Percentiles rank a stretch among this genome's conserved stretches.
Evolutionary conservation across 2,113 vertebrate species (phyloP).

Genomic region (Helogale parvula): DNA sequence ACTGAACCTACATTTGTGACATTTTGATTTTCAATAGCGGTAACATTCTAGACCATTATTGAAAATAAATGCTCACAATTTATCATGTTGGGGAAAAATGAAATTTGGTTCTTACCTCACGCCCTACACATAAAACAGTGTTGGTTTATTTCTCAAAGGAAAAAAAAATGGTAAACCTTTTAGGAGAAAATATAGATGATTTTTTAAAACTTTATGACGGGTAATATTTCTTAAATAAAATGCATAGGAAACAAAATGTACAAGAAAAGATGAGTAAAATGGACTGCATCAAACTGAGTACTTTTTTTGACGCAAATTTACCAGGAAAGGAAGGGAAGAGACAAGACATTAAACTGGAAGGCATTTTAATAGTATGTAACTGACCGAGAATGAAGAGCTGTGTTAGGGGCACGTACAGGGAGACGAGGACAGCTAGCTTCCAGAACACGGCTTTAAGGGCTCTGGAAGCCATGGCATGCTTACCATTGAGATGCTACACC

Average conservation of each 20-base stretch:
- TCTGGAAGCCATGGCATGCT: not conserved
- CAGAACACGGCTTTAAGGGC: not conserved
- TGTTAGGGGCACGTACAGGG: not conserved
- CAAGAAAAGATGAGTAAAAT: not conserved
- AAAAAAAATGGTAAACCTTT: slow-evolving; percentile 12
- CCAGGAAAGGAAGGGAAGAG: not conserved
- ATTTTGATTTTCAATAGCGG: not conserved
- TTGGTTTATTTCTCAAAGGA: slow-evolving; percentile 17
- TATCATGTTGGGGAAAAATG: not conserved
- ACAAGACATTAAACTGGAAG: not conserved
- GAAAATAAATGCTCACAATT: not conserved
- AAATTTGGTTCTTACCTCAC: not conserved
- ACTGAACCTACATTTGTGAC: not conserved
- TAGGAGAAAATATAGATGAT: not conserved
- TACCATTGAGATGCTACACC: not conserved
- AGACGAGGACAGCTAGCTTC: not conserved
- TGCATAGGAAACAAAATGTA: not conserved
- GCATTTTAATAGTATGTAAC: slow-evolving; percentile 11
- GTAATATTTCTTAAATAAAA: slow-evolving; percentile 1
- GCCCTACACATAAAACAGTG: not conserved
- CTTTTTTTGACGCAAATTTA: slow-evolving; percentile 5
- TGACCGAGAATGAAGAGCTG: not conserved
- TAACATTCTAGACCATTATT: not conserved
- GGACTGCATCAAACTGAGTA: not conserved
- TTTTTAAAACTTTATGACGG: not conserved